These are phyloP conservation scores for Aplidium turbinatum DNA, from an alignment of 23 tunicate genomes.

Conservation along the genomic window DNA sequence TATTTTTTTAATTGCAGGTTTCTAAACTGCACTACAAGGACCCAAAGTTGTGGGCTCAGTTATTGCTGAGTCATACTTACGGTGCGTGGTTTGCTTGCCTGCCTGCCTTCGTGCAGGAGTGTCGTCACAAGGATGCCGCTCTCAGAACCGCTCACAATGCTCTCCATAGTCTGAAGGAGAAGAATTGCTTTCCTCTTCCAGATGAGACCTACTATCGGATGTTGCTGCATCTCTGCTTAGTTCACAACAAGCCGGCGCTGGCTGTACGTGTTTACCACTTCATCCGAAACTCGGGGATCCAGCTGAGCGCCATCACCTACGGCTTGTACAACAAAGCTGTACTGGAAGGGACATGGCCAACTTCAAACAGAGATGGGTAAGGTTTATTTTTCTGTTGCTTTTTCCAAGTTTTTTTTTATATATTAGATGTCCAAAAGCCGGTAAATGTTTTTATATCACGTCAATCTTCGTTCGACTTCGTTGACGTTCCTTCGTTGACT, in stretches of 20 bases:
- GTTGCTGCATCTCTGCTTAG: slow-evolving; percentile 71
- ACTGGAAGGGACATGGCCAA: slow-evolving; percentile 87
- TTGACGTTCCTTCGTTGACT: too few species aligned
- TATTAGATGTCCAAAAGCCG: too few species aligned
- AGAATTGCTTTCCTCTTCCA: slow-evolving; percentile 64
- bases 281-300: slow-evolving; percentile 55
- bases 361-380: slow-evolving; percentile 82
- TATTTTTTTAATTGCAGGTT: too few species aligned
- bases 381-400: too few species aligned
- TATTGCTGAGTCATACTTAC: slow-evolving; percentile 65
- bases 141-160: slow-evolving; percentile 73
- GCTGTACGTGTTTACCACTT: slow-evolving; percentile 80
- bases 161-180: slow-evolving; percentile 43
- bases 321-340: slow-evolving; percentile 94
- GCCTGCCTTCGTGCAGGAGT: slow-evolving; percentile 48
- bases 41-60: slow-evolving; percentile 69
- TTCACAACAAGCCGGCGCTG: slow-evolving; percentile 77
- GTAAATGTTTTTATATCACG: too few species aligned
- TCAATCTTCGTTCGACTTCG: too few species aligned
- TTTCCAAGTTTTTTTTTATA: too few species aligned
- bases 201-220: slow-evolving; percentile 88
- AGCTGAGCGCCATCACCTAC: slow-evolving; percentile 88
- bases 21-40: slow-evolving; percentile 45
- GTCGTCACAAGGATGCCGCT: slow-evolving; percentile 62
- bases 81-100: slow-evolving; percentile 92